Conservation (phyloP, 2,797 vertebrate genomes). For the Triplophysa bombifrons region DNA sequence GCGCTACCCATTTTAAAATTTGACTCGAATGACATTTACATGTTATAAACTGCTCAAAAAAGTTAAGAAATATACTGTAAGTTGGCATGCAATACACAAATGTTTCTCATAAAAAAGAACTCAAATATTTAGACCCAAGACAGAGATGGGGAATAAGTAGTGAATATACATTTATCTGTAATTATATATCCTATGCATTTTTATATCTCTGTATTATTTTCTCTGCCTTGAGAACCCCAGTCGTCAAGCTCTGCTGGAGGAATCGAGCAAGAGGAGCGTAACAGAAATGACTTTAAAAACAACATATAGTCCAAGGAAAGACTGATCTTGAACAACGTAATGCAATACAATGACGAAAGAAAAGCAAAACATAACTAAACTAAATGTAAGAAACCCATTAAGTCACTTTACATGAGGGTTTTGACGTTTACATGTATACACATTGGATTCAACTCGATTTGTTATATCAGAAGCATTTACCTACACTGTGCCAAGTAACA, state of each 20-base stretch:
- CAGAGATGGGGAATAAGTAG: slow-evolving; percentile 71
- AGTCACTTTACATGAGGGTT: slow-evolving; percentile 31
- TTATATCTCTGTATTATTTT: slow-evolving; percentile 55
- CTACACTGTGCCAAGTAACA: slow-evolving; percentile 46
- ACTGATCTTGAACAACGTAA: slow-evolving; percentile 25
- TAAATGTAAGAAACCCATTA: slow-evolving; percentile 37
- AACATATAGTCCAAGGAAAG: slow-evolving; percentile 22
- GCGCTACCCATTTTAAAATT: slow-evolving; percentile 76
- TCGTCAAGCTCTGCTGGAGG: slow-evolving; percentile 34
- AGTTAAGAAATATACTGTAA: slow-evolving; percentile 88
- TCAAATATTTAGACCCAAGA: slow-evolving; percentile 74
- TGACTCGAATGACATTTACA: slow-evolving; percentile 84
- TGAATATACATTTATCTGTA: slow-evolving; percentile 70
- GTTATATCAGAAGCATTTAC: slow-evolving; percentile 10
- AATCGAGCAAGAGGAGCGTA: slow-evolving; percentile 34
- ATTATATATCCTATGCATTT: slow-evolving; percentile 61
- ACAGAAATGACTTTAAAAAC: slow-evolving; percentile 22
- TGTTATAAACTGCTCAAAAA: slow-evolving; percentile 94
- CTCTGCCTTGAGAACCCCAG: slow-evolving; percentile 53
- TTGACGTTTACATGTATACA: background rate
- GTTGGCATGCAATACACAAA: slow-evolving; percentile 97
- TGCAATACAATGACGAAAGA: slow-evolving; percentile 23
- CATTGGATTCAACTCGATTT: slow-evolving; percentile 22
- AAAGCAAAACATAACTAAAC: slow-evolving; percentile 39
- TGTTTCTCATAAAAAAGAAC: slow-evolving; percentile 84